These are phyloP conservation scores for Echinometra lucunter DNA, from an alignment of 53 echinoderm and acorn worm species.

Conservation along the genomic window DNA sequence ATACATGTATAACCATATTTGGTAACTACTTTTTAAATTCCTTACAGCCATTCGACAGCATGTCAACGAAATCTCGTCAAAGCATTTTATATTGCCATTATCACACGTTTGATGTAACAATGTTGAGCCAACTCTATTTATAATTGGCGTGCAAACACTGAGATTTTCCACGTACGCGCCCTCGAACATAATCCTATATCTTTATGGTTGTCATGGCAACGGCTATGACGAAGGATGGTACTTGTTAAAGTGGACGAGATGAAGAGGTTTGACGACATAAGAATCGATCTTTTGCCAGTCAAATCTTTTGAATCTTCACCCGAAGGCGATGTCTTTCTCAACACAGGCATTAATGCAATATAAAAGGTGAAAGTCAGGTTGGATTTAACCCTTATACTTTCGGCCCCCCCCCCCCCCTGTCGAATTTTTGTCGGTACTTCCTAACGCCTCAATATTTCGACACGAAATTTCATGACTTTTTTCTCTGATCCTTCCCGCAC, in stretches of 20 bases:
- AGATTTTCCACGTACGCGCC: neutral
- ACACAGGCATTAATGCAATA: neutral
- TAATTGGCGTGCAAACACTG: neutral
- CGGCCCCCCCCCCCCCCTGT: too few relatives aligned
- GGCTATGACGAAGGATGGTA: slow-evolving; percentile 6
- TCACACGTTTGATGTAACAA: neutral
- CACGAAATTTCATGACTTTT: too few relatives aligned
- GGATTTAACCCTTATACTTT: too few relatives aligned
- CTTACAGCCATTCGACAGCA: too few relatives aligned
- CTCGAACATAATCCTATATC: neutral
- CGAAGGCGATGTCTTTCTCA: neutral
- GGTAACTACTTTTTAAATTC: too few relatives aligned
- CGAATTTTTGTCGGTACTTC: too few relatives aligned
- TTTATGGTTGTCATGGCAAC: neutral
- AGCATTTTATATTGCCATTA: neutral
- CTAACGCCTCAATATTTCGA: too few relatives aligned
- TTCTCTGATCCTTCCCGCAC: too few relatives aligned
- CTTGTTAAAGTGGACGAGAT: neutral
- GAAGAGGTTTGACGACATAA: neutral
- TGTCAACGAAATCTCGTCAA: neutral
- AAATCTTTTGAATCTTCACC: neutral
- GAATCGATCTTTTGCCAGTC: neutral
- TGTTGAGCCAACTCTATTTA: neutral
- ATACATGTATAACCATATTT: too few relatives aligned
- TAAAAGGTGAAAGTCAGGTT: too few relatives aligned